A percentile compares a stretch with the other conserved stretches of the same genome.
phyloP scores from a whole-genome alignment of 2,888 invertebrate genomes.

The Xanthorhoe designata region DNA sequence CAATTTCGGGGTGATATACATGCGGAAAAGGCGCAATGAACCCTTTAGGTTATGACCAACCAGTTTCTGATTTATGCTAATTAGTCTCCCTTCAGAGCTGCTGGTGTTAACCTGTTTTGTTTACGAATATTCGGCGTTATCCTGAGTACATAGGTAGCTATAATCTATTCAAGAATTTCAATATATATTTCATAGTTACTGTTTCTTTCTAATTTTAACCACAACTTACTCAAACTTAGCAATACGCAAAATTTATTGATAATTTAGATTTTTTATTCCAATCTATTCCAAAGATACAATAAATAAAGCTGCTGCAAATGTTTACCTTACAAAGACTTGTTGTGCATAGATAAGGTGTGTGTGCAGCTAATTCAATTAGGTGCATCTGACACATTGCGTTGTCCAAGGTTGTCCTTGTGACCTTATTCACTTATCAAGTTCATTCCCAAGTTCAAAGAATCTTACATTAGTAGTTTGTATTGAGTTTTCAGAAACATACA shows the following conservation, averaged over 20 bases:
- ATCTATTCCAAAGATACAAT: background rate
- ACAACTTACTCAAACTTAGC: too few species aligned
- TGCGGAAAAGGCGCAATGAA: constrained; percentile 71
- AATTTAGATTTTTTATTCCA: background rate
- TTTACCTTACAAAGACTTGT: constrained; percentile 43
- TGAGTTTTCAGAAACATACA: too few species aligned
- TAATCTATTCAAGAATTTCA: background rate
- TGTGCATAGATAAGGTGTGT: constrained; percentile 49
- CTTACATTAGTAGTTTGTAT: too few species aligned
- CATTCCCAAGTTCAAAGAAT: background rate
- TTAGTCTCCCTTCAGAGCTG: constrained; percentile 52
- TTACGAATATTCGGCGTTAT: constrained; percentile 34
- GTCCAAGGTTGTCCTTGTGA: constrained; percentile 48
- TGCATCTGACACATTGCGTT: constrained; percentile 34
- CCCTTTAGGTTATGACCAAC: constrained; percentile 71
- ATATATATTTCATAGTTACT: background rate
- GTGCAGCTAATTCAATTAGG: constrained; percentile 44
- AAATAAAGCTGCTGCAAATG: background rate
- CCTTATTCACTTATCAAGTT: constrained; percentile 34
- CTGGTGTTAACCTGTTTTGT: constrained; percentile 41
- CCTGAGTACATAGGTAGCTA: constrained; percentile 8
- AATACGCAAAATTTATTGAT: background rate
- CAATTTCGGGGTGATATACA: constrained; percentile 70
- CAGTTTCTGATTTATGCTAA: constrained; percentile 66
- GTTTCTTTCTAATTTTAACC: too few species aligned